phyloP scores from a whole-genome alignment of 1,140 invertebrate genomes.

The Trichoplusia ni region DNA sequence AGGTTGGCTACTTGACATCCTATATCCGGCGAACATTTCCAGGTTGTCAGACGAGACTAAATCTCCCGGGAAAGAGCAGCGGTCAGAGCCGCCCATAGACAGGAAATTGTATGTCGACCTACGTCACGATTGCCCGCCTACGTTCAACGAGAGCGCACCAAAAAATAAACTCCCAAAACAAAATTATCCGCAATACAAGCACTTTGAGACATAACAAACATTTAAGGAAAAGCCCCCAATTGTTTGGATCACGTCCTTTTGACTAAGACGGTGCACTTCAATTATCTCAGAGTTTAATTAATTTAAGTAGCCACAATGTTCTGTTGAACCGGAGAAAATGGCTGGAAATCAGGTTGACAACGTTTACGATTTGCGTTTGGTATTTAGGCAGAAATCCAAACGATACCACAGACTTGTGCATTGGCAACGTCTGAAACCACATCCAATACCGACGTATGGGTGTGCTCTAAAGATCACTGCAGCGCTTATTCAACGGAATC shows the following conservation, averaged over 20 bases:
- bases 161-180: slow-evolving; percentile 37
- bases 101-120: slow-evolving; percentile 74
- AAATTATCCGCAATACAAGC: slow-evolving; percentile 7
- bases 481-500: too few species aligned
- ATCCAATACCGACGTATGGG: background rate
- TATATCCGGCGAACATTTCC: slow-evolving; percentile 66
- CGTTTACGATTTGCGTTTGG: too few species aligned
- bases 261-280: background rate
- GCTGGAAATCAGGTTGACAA: too few species aligned
- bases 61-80: slow-evolving; percentile 58
- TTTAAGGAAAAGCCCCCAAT: slow-evolving; percentile 11
- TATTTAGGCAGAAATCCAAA: background rate
- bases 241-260: slow-evolving; percentile 9
- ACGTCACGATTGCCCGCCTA: slow-evolving; percentile 51
- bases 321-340: too few species aligned
- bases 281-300: background rate
- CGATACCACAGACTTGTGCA: background rate
- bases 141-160: slow-evolving; percentile 32
- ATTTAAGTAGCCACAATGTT: too few species aligned
- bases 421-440: background rate
- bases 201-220: slow-evolving; percentile 19
- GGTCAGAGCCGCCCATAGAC: slow-evolving; percentile 50
- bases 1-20: slow-evolving; percentile 62
- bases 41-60: slow-evolving; percentile 57
- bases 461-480: background rate